A percentile compares a stretch with the other conserved stretches of the same genome.
These are phyloP conservation scores for Apamea epomidion DNA, from an alignment of 2,888 invertebrate genomes.

Conservation along the genomic window DNA sequence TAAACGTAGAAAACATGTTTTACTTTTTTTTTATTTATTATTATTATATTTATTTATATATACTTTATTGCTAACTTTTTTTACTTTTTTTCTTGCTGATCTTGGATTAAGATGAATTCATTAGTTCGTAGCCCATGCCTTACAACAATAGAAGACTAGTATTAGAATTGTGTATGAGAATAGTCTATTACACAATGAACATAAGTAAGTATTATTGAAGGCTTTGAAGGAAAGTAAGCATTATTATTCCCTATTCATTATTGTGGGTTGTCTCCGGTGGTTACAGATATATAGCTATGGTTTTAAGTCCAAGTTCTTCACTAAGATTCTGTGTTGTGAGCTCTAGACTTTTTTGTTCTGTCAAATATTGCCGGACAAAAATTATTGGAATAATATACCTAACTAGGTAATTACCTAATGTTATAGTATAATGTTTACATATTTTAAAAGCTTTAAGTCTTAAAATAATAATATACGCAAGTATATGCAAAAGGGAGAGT, in stretches of 20 bases:
- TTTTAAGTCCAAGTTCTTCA: background rate
- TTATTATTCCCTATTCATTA: no score
- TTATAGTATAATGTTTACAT: no score
- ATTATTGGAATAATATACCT: background rate
- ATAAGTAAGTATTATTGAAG: background rate
- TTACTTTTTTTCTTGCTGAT: constrained; percentile 4
- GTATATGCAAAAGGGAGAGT: no score
- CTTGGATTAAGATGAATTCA: background rate
- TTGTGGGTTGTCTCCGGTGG: background rate
- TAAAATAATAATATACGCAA: no score
- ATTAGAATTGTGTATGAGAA: background rate
- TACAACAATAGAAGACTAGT: background rate
- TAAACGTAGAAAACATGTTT: background rate
- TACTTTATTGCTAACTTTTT: no score
- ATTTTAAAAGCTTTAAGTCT: no score
- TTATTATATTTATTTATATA: no score
- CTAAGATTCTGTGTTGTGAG: background rate
- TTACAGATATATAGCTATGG: background rate
- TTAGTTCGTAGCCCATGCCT: background rate
- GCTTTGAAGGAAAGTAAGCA: no score
- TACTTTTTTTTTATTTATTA: no score
- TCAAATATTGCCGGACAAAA: background rate
- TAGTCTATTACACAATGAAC: background rate
- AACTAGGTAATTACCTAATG: background rate
- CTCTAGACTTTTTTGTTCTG: background rate